Base-by-base conservation (phyloP, 2,797 vertebrate species). In the Kryptopterus vitreolus region DNA sequence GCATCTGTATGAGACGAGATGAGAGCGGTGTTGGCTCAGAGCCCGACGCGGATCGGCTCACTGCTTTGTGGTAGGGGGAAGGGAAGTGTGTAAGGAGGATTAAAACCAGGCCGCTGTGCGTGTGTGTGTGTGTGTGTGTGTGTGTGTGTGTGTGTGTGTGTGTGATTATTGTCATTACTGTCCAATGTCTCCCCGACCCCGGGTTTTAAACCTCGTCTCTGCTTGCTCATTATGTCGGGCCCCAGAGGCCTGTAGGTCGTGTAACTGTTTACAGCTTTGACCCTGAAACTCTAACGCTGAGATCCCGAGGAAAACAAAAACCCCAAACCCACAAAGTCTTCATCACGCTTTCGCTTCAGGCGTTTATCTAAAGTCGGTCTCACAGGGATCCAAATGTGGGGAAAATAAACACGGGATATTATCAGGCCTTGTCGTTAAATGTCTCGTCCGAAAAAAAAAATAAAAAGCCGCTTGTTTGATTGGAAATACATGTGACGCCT, bases 171-270 rank as follows among this genome's bases (percentile, higher is more conserved):
- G 70, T 86, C 77, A 81, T 81, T 86, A 76, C 62, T 76, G 57
- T 79, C 46, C 84, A 76, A 55, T 76, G 57, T 79, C 46, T 83
- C 9, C n/a, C n/a, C 26, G 70, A 82, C 61, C 63, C 4, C 3
- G 53, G 70, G 68, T 81, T 82, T 57, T 43, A 43, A 76, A 59
- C 61, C 43, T 50, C 52, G 26, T 79, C 53, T 79, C 33, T 75
- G 63, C 66, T 82, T 68, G 82, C 73, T 86, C 80, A 82, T 82
- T 86, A 82, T 13, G 57, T 76, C 65, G 65, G n/a, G 81, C 59
- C 20, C 3, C 24, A 80, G 62, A 11, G 66, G 58, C 57, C 74
- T 53, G 38, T 78, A 80, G 31, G 29, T 20, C 33, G 15, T 75
- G 70, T 80, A 58, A 69, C 69, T 61, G 46, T 77, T 68, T 77